These are phyloP conservation scores for Brenthis ino DNA, from an alignment of 2,888 invertebrate genomes.

Conservation along the genomic window DNA sequence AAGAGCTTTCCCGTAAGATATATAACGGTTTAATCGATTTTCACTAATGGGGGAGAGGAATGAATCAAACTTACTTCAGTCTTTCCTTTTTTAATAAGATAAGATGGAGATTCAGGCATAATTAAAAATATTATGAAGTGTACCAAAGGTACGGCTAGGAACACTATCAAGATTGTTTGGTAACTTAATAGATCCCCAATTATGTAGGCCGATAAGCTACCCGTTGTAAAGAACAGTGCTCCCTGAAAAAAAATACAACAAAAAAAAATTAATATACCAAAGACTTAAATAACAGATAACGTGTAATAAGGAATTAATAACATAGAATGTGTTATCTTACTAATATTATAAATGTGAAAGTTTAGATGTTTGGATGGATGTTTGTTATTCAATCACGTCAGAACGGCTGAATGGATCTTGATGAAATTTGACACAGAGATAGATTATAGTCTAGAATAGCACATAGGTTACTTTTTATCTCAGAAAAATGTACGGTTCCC, in stretches of 20 bases:
- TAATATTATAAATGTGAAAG: no score
- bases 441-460: no score
- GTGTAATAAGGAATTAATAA: no score
- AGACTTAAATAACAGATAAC: no score
- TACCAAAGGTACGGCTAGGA: slow-evolving; percentile 70
- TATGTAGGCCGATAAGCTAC: slow-evolving; percentile 75
- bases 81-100: slow-evolving; percentile 66
- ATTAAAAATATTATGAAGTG: slow-evolving; percentile 71
- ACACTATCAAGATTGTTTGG: slow-evolving; percentile 74
- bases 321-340: no score
- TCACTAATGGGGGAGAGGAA: neutral
- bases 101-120: slow-evolving; percentile 85
- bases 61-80: slow-evolving; percentile 57
- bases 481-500: no score
- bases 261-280: neutral
- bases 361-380: no score
- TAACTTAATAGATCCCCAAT: slow-evolving; percentile 78
- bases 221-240: slow-evolving; percentile 71
- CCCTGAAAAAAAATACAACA: slow-evolving; percentile 42
- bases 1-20: neutral
- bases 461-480: no score
- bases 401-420: no score
- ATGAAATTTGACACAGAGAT: no score
- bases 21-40: neutral
- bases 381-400: no score